Evolutionary conservation across 2,888 invertebrate species (phyloP).

Genomic region (Drosophila incognita): DNA sequence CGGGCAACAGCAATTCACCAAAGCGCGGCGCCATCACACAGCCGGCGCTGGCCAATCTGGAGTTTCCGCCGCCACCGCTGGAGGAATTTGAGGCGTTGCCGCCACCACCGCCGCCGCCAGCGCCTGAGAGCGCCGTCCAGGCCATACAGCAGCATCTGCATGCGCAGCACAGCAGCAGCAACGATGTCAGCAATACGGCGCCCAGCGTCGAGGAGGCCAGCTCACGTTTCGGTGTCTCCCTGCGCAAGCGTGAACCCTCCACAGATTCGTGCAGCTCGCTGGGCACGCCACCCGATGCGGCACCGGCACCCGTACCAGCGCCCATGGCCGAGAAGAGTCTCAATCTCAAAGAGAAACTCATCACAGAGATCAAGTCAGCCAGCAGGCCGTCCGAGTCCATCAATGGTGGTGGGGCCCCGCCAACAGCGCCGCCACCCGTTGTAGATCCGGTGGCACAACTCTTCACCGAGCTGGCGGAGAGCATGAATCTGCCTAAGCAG

Average conservation of each 20-base stretch:
- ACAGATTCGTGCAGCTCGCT: slow-evolving; percentile 87
- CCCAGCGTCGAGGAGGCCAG: slow-evolving; percentile 91
- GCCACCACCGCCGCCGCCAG: slow-evolving; percentile 77
- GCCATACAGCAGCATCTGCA: slow-evolving; percentile 67
- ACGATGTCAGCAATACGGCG: slow-evolving; percentile 88
- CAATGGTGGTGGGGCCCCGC: slow-evolving; percentile 86
- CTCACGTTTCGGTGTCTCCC: slow-evolving; percentile 89
- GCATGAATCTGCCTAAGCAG: slow-evolving; percentile 88
- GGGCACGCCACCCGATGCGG: slow-evolving; percentile 85
- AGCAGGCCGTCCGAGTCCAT: slow-evolving; percentile 54
- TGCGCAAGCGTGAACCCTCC: slow-evolving; percentile 88
- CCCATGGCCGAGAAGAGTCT: slow-evolving; percentile 45
- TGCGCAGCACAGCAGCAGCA: slow-evolving; percentile 79
- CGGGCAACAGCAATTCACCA: slow-evolving; percentile 90
- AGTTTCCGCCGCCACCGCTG: slow-evolving; percentile 94
- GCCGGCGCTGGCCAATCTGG: slow-evolving; percentile 92
- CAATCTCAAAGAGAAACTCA: slow-evolving; percentile 91
- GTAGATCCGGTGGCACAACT: slow-evolving; percentile 92
- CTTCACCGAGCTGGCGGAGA: slow-evolving; percentile 93
- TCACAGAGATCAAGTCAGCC: slow-evolving; percentile 92
- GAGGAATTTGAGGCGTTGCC: slow-evolving; percentile 87
- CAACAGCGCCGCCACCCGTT: slow-evolving; percentile 84
- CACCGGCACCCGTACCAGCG: slow-evolving; percentile 6
- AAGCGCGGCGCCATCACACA: slow-evolving; percentile 87
- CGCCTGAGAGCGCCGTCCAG: slow-evolving; percentile 66